Percentiles rank a stretch among this genome's conserved stretches.
These are phyloP conservation scores for Sesamia inferens DNA, from an alignment of 2,888 invertebrate genomes.

Conservation along the genomic window DNA sequence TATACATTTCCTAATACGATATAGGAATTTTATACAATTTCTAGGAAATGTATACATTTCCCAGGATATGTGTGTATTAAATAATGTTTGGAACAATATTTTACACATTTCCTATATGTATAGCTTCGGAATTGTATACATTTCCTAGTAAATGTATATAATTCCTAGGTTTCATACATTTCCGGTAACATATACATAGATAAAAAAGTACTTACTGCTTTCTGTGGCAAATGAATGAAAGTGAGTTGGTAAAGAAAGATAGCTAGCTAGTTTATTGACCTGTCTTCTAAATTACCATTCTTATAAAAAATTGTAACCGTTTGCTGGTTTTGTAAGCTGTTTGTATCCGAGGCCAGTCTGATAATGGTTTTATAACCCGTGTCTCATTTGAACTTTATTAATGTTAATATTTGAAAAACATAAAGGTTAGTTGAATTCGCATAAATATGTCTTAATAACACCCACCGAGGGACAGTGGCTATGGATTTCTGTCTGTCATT, in stretches of 20 bases:
- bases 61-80: too few relatives aligned
- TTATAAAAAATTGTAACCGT: neutral
- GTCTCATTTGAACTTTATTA: neutral
- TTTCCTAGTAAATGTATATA: too few relatives aligned
- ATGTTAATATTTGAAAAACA: neutral
- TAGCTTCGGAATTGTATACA: too few relatives aligned
- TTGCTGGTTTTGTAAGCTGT: neutral
- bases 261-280: neutral
- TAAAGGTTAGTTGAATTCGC: neutral
- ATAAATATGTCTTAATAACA: neutral
- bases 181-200: too few relatives aligned
- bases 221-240: neutral
- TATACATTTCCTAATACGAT: too few relatives aligned
- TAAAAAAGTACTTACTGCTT: too few relatives aligned
- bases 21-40: too few relatives aligned
- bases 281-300: neutral
- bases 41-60: too few relatives aligned
- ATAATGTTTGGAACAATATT: too few relatives aligned
- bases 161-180: too few relatives aligned
- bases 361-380: neutral
- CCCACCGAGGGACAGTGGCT: neutral
- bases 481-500: neutral
- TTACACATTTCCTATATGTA: too few relatives aligned
- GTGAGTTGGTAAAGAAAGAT: neutral
- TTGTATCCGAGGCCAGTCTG: neutral